A percentile compares a stretch with the other conserved stretches of the same genome.
Conservation (phyloP, 2,797 vertebrate species). For the Sciurus carolinensis region DNA sequence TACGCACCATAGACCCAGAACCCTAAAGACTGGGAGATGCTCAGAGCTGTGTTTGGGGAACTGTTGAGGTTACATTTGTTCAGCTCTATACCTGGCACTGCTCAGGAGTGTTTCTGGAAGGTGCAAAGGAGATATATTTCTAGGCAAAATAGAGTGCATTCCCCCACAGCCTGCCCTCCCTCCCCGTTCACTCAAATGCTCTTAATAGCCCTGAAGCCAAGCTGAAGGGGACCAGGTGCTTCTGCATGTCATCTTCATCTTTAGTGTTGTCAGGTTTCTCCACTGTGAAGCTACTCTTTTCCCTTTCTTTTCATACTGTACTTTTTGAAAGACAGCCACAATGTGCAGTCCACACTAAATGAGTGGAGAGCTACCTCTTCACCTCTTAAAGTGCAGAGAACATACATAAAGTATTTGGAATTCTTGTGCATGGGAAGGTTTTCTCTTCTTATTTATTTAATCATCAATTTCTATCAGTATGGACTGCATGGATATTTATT, state of each 20-base stretch:
- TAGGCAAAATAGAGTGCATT: background rate
- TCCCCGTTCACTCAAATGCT: background rate
- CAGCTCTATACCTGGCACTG: background rate
- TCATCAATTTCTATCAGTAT: background rate
- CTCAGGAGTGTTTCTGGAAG: background rate
- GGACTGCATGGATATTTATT: background rate
- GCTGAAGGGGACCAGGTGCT: background rate
- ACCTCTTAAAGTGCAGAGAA: background rate
- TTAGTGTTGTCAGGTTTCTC: background rate
- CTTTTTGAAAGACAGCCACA: background rate
- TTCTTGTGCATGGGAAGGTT: background rate
- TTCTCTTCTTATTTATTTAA: background rate
- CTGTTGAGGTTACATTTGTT: background rate
- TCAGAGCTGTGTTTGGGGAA: background rate
- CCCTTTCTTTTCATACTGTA: background rate
- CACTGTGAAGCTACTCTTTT: background rate
- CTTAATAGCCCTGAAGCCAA: background rate
- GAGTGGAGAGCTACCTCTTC: background rate
- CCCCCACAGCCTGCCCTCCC: too few species aligned
- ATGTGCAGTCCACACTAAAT: too few species aligned
- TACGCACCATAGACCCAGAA: background rate
- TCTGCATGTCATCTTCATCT: background rate
- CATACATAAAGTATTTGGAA: background rate
- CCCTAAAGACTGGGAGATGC: background rate
- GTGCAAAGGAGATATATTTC: background rate